Evolutionary conservation across 2,888 invertebrate genomes (phyloP).

Genomic region (Spodoptera picta): DNA sequence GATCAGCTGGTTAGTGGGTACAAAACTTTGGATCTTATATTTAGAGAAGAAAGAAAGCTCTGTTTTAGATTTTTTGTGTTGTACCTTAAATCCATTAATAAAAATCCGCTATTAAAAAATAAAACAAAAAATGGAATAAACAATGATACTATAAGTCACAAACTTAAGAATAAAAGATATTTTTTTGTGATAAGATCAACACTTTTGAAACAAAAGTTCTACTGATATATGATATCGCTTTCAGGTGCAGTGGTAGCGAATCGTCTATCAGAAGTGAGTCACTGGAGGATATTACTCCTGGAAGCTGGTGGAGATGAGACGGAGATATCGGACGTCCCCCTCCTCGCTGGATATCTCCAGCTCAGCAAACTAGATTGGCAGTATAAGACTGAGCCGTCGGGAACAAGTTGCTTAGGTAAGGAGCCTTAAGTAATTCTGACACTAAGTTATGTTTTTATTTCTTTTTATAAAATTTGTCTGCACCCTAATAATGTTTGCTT

Average conservation of each 20-base stretch:
- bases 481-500: not conserved
- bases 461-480: too few species aligned
- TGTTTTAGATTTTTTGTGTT: too few species aligned
- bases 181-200: too few species aligned
- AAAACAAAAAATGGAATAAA: too few species aligned
- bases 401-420: conserved; percentile 93
- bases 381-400: conserved; percentile 96
- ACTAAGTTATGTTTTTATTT: too few species aligned
- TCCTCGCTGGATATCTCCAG: conserved; percentile 95
- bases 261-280: conserved; percentile 92
- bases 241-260: conserved; percentile 95
- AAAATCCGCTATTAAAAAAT: too few species aligned
- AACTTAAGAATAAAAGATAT: too few species aligned
- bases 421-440: too few species aligned
- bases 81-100: too few species aligned
- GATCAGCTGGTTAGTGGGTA: conserved; percentile 92
- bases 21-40: conserved; percentile 1
- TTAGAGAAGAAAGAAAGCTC: not conserved
- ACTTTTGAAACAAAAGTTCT: too few species aligned
- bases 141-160: too few species aligned
- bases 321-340: conserved; percentile 96
- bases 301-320: conserved; percentile 97
- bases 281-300: conserved; percentile 94
- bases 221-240: not conserved
- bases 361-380: conserved; percentile 96